These are phyloP conservation scores for Drosophila ambigua DNA, from an alignment of 1,140 invertebrate genomes.

Conservation along the genomic window DNA sequence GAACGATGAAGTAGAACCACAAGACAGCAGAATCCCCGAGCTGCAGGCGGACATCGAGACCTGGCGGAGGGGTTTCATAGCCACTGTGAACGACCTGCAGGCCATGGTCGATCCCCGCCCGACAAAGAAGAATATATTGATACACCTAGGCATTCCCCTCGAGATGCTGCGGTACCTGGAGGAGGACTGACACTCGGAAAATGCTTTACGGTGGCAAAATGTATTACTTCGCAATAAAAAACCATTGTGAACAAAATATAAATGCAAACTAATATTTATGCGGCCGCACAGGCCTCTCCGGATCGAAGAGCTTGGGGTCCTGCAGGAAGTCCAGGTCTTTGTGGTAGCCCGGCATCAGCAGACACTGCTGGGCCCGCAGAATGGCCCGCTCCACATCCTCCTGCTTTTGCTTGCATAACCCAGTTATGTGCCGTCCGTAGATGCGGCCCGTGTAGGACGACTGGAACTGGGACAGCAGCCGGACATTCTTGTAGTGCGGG, in stretches of 20 bases:
- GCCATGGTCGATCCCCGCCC: slow-evolving; percentile 26
- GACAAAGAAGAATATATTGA: slow-evolving; percentile 32
- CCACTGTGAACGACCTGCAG: slow-evolving; percentile 60
- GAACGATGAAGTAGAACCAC: not conserved
- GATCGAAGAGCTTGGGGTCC: slow-evolving; percentile 95
- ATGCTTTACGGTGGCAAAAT: slow-evolving; percentile 41
- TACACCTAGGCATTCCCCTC: slow-evolving; percentile 49
- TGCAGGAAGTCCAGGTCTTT: slow-evolving; percentile 91
- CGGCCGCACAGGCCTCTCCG: slow-evolving; percentile 90
- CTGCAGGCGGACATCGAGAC: slow-evolving; percentile 53
- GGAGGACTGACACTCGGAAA: slow-evolving; percentile 47
- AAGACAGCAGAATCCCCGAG: slow-evolving; percentile 40
- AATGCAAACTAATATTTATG: slow-evolving; percentile 88
- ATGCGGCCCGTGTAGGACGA: slow-evolving; percentile 95
- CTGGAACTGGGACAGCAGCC: slow-evolving; percentile 96
- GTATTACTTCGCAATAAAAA: slow-evolving; percentile 46
- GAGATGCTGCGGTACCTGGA: slow-evolving; percentile 65
- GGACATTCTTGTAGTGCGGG: slow-evolving; percentile 96
- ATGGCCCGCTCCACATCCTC: slow-evolving; percentile 89
- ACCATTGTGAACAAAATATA: slow-evolving; percentile 30
- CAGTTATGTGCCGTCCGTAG: slow-evolving; percentile 96
- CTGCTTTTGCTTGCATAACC: slow-evolving; percentile 90
- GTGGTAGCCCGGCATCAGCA: slow-evolving; percentile 90
- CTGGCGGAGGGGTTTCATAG: slow-evolving; percentile 58
- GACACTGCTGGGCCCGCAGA: slow-evolving; percentile 88